Evolutionary conservation across 2,113 vertebrate species (phyloP).

Genomic region (Atherinomorus stipes): DNA sequence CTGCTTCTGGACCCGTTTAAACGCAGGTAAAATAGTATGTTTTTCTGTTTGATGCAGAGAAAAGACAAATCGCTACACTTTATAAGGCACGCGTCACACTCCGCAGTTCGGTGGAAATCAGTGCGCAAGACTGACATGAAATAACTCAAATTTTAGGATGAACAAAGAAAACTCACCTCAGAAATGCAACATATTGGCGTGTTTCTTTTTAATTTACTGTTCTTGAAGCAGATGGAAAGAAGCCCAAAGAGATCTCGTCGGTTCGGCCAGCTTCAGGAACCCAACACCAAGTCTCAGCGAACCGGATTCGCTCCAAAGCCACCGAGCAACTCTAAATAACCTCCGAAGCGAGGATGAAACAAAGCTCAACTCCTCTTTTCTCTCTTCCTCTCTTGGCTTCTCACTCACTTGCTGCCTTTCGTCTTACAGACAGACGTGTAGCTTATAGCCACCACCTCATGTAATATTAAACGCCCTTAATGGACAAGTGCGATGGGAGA

Average conservation of each 20-base stretch:
- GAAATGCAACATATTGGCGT: slow-evolving; percentile 53
- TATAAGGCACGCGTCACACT: background rate
- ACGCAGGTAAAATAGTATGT: background rate
- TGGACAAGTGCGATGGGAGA: slow-evolving; percentile 47
- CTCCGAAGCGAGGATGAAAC: slow-evolving; percentile 51
- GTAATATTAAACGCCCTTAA: slow-evolving; percentile 59
- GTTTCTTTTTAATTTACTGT: slow-evolving; percentile 12
- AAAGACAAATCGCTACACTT: background rate
- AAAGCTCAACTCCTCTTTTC: slow-evolving; percentile 66
- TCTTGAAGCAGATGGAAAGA: background rate
- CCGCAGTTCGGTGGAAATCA: background rate
- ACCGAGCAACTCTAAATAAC: slow-evolving; percentile 60
- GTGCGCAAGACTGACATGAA: background rate
- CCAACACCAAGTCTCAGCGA: slow-evolving; percentile 19
- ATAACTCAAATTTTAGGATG: background rate
- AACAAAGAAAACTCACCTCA: slow-evolving; percentile 70
- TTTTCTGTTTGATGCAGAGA: slow-evolving; percentile 4
- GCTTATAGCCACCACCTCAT: slow-evolving; percentile 39
- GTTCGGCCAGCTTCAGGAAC: slow-evolving; percentile 26
- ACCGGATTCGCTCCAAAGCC: slow-evolving; percentile 30
- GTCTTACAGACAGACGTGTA: slow-evolving; percentile 47
- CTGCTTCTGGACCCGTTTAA: slow-evolving; percentile 17
- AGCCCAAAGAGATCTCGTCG: slow-evolving; percentile 5
- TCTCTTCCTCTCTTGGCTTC: slow-evolving; percentile 43
- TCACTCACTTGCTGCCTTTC: slow-evolving; percentile 17